These are phyloP conservation scores for Tachypleus tridentatus DNA, from an alignment of 1,140 invertebrate species.

Conservation along the genomic window DNA sequence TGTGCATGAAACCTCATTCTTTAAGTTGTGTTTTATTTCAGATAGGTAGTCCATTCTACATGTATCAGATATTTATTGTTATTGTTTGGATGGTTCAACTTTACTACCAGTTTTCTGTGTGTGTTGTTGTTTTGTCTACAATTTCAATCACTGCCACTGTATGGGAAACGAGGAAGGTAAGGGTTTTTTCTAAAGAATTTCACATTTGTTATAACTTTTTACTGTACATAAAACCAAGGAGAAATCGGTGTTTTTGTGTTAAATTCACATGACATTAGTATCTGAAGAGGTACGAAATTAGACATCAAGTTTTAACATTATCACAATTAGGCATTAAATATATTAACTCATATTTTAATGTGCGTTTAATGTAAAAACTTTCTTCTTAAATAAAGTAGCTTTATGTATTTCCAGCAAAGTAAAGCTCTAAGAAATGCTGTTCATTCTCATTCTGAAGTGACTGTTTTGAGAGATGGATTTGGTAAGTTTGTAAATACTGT, in stretches of 20 bases:
- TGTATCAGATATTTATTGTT: constrained; percentile 37
- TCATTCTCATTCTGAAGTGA: constrained; percentile 21
- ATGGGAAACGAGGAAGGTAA: constrained; percentile 33
- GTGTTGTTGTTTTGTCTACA: constrained; percentile 31
- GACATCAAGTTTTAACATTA: too few species aligned
- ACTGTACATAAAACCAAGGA: too few species aligned
- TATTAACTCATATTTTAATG: too few species aligned
- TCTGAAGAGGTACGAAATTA: too few species aligned
- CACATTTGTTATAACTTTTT: not conserved
- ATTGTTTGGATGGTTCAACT: constrained; percentile 32
- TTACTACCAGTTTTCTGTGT: constrained; percentile 31
- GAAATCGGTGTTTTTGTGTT: too few species aligned
- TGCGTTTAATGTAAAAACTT: too few species aligned
- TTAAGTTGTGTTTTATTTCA: constrained; percentile 19
- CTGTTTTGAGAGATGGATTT: constrained; percentile 25
- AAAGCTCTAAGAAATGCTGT: constrained; percentile 22
- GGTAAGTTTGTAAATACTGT: constrained; percentile 12
- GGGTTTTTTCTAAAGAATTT: constrained; percentile 3
- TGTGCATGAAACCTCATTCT: too few species aligned
- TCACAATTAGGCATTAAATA: too few species aligned
- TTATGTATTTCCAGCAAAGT: constrained; percentile 19
- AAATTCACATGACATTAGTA: too few species aligned
- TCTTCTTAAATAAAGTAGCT: not conserved
- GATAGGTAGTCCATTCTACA: constrained; percentile 35
- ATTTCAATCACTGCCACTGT: constrained; percentile 32